phyloP scores from a whole-genome alignment of 2,113 vertebrate species.

The Origma solitaria region DNA sequence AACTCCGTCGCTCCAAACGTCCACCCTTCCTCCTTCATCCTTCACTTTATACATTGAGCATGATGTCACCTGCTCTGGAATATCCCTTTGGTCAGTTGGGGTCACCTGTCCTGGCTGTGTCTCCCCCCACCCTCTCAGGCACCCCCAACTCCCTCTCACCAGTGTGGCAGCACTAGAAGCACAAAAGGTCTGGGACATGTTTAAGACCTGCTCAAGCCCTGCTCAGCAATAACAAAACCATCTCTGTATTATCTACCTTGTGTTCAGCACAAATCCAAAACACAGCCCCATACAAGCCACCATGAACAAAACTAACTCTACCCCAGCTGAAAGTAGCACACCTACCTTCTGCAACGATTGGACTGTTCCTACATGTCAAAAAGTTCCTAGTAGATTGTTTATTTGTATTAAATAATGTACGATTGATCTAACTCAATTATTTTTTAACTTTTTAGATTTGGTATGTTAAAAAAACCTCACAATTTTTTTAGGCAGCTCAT shows the following conservation, averaged over 20 bases:
- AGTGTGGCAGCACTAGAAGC: fast-evolving
- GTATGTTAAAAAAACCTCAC: neutral
- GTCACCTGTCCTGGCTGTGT: neutral
- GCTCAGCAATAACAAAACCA: neutral
- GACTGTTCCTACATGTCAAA: neutral
- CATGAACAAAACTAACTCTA: neutral
- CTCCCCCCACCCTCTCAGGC: neutral
- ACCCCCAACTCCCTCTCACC: neutral
- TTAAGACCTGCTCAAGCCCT: neutral
- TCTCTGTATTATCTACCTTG: neutral
- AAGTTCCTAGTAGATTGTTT: neutral
- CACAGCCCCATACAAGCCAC: neutral
- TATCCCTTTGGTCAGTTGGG: neutral
- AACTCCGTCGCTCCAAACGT: neutral
- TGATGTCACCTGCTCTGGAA: neutral
- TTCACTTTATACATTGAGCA: neutral
- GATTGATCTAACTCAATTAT: neutral
- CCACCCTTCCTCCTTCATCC: neutral
- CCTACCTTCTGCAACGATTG: neutral
- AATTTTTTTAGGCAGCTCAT: neutral
- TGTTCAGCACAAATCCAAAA: neutral
- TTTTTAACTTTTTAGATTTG: neutral
- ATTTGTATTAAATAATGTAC: neutral
- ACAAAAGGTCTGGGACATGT: neutral
- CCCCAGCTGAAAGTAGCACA: neutral